Evolutionary conservation across 2,797 vertebrate species (phyloP).

Genomic region (Neosalanx taihuensis): DNA sequence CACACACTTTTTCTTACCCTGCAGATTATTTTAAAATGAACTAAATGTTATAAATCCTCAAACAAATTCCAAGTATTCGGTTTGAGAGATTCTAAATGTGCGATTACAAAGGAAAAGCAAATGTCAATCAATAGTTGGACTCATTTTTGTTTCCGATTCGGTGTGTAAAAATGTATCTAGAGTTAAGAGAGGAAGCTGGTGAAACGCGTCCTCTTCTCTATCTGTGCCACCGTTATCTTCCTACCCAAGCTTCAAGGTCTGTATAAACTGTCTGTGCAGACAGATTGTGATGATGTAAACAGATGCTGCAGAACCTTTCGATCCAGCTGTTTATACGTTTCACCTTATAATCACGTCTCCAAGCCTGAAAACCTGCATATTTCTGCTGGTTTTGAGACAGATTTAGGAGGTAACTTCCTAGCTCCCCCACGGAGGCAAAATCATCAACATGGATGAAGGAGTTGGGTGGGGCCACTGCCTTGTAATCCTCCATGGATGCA

Average conservation of each 20-base stretch:
- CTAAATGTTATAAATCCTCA: no score
- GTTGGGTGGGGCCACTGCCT: constrained; percentile 74
- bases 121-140: no score
- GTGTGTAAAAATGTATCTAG: not conserved
- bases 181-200: no score
- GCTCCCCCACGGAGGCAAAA: constrained; percentile 73
- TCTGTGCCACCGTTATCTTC: not conserved
- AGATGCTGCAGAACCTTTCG: constrained; percentile 85
- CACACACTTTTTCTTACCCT: no score
- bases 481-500: constrained; percentile 75
- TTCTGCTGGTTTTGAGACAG: constrained; percentile 65
- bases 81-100: no score
- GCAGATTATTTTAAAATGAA: no score
- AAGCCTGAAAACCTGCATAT: constrained; percentile 78
- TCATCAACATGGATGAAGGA: constrained; percentile 89
- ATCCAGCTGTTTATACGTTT: constrained; percentile 71
- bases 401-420: constrained; percentile 73
- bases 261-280: constrained; percentile 67
- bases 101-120: no score
- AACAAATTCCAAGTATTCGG: no score
- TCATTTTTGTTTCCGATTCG: not conserved
- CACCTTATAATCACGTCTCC: constrained; percentile 71
- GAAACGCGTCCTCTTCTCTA: no score
- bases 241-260: constrained; percentile 72
- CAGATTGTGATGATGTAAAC: constrained; percentile 63